These are phyloP conservation scores for Carcina quercana DNA, from an alignment of 2,888 invertebrate species.

Conservation along the genomic window DNA sequence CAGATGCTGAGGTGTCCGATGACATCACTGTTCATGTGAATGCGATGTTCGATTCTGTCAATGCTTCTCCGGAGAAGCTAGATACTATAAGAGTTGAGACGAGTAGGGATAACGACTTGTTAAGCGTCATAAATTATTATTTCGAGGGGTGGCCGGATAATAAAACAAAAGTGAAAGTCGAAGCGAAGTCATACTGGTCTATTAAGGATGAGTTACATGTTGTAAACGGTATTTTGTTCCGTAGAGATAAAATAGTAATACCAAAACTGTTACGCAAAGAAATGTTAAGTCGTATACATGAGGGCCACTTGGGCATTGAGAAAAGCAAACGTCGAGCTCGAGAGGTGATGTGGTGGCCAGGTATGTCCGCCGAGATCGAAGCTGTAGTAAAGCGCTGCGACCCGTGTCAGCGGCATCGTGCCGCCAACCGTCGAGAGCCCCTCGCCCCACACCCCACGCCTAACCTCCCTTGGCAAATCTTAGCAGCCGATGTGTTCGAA, in stretches of 20 bases:
- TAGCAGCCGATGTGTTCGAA: slow-evolving; percentile 5
- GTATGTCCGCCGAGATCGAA: too few species aligned
- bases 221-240: too few species aligned
- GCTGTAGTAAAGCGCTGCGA: too few species aligned
- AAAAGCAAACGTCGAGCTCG: too few species aligned
- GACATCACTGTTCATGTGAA: slow-evolving; percentile 8
- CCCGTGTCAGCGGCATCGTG: slow-evolving; percentile 15
- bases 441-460: slow-evolving; percentile 12
- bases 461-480: slow-evolving; percentile 2
- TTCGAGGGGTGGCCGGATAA: slow-evolving; percentile 3
- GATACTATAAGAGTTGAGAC: slow-evolving; percentile 3
- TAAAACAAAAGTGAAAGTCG: too few species aligned
- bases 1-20: slow-evolving; percentile 5
- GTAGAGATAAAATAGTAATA: too few species aligned
- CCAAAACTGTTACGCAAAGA: too few species aligned
- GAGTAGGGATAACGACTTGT: not conserved
- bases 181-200: too few species aligned
- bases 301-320: too few species aligned
- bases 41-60: not conserved
- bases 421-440: slow-evolving; percentile 14
- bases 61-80: not conserved
- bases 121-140: not conserved
- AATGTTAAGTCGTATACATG: too few species aligned
- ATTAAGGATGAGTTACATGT: too few species aligned
- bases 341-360: too few species aligned